phyloP scores from a whole-genome alignment of 1,140 invertebrate genomes.

The Teleogryllus occipitalis region DNA sequence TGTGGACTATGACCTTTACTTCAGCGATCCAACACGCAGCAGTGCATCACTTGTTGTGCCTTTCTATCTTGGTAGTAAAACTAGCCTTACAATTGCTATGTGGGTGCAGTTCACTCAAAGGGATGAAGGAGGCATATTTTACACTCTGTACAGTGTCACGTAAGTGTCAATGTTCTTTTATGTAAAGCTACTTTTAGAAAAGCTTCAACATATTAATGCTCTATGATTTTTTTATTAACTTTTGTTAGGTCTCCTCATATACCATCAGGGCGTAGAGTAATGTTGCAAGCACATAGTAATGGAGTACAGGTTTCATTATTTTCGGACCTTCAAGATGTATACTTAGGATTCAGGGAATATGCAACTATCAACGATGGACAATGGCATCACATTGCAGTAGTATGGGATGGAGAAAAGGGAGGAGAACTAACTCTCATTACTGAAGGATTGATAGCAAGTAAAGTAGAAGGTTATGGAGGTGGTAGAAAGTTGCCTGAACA shows the following conservation, averaged over 20 bases:
- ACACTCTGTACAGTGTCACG: conserved; percentile 82
- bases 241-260: conserved; percentile 45
- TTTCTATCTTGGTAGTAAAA: conserved; percentile 66
- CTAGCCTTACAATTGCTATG: conserved; percentile 80
- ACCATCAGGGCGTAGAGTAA: conserved; percentile 62
- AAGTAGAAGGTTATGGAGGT: conserved; percentile 73
- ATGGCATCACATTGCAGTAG: conserved; percentile 92
- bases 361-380: conserved; percentile 91
- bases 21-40: conserved; percentile 79
- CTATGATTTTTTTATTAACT: not conserved
- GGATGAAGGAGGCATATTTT: conserved; percentile 86
- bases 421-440: conserved; percentile 81
- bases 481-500: conserved; percentile 68
- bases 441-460: conserved; percentile 86
- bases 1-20: conserved; percentile 92
- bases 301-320: conserved; percentile 85
- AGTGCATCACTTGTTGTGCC: conserved; percentile 84
- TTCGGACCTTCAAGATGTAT: conserved; percentile 80
- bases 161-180: conserved; percentile 39
- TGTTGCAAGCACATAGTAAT: conserved; percentile 83
- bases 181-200: conserved; percentile 9
- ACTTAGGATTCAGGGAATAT: conserved; percentile 80
- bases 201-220: conserved; percentile 11
- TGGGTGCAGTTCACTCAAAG: conserved; percentile 92
- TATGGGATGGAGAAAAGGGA: conserved; percentile 81